These are phyloP conservation scores for Cydia splendana DNA, from an alignment of 1,140 invertebrate species.

Conservation along the genomic window DNA sequence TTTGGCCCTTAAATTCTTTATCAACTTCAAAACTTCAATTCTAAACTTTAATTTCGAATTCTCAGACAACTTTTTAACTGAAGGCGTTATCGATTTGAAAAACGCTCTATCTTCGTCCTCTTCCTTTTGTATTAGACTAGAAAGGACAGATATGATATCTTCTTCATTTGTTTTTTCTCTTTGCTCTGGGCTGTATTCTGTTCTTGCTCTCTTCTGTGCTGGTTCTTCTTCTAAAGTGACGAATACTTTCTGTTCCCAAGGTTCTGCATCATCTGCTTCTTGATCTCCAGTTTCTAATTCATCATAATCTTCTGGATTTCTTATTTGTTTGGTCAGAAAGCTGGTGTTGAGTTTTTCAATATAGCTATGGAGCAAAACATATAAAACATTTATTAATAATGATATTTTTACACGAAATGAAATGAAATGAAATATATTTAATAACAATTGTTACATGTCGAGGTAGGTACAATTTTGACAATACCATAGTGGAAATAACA, in stretches of 20 bases:
- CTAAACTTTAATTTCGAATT: slow-evolving; percentile 31
- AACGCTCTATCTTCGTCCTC: slow-evolving; percentile 33
- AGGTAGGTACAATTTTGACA: too few relatives aligned
- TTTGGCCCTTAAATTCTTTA: slow-evolving; percentile 27
- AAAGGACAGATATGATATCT: slow-evolving; percentile 17
- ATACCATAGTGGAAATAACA: too few relatives aligned
- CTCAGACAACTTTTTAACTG: slow-evolving; percentile 15
- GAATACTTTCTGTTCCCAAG: slow-evolving; percentile 18
- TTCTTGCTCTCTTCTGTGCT: background rate
- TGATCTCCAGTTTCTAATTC: background rate
- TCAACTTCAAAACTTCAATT: slow-evolving; percentile 28
- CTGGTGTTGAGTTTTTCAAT: slow-evolving; percentile 9
- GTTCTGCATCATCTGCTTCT: background rate
- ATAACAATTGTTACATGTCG: too few relatives aligned
- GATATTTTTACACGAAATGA: too few relatives aligned
- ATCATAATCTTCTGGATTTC: background rate
- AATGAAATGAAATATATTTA: too few relatives aligned
- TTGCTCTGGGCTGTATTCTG: background rate
- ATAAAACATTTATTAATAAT: too few relatives aligned
- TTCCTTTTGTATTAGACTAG: slow-evolving; percentile 32
- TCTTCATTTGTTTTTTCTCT: slow-evolving; percentile 2
- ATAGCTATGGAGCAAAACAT: background rate
- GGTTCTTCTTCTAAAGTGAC: slow-evolving; percentile 13
- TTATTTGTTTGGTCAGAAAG: background rate
- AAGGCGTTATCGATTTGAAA: slow-evolving; percentile 33